Conservation (phyloP, 2,797 vertebrate genomes). For the Poliocrania exsul region DNA sequence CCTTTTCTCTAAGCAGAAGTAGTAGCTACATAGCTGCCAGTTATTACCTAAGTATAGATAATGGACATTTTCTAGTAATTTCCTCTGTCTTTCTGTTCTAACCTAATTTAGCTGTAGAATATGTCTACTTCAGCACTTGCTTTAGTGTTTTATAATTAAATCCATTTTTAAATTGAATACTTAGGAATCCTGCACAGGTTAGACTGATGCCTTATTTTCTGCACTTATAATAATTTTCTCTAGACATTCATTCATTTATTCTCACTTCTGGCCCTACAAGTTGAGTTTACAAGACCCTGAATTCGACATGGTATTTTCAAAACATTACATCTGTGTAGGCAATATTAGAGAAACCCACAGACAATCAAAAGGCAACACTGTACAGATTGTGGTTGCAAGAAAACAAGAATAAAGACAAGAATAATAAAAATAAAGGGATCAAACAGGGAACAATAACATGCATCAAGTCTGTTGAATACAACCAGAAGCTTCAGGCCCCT, state of each 20-base stretch:
- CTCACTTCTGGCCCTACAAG: neutral
- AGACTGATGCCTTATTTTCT: neutral
- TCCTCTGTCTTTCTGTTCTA: neutral
- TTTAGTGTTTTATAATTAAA: slow-evolving; percentile 27
- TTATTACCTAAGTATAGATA: neutral
- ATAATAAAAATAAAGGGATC: neutral
- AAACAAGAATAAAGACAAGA: neutral
- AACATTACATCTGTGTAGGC: neutral
- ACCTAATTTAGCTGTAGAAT: neutral
- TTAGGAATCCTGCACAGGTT: neutral
- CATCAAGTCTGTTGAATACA: neutral
- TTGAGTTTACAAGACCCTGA: neutral
- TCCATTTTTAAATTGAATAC: slow-evolving; percentile 1
- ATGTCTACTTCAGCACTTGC: neutral
- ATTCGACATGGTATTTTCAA: neutral
- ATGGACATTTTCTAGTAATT: neutral
- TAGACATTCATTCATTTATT: neutral
- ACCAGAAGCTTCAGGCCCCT: neutral
- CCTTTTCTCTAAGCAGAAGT: neutral
- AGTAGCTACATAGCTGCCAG: neutral
- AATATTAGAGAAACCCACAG: neutral
- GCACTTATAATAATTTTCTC: neutral
- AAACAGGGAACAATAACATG: neutral
- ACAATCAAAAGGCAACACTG: neutral
- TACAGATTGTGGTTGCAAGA: neutral